phyloP scores from a whole-genome alignment of 2,113 vertebrate species.

The Crotophaga sulcirostris region DNA sequence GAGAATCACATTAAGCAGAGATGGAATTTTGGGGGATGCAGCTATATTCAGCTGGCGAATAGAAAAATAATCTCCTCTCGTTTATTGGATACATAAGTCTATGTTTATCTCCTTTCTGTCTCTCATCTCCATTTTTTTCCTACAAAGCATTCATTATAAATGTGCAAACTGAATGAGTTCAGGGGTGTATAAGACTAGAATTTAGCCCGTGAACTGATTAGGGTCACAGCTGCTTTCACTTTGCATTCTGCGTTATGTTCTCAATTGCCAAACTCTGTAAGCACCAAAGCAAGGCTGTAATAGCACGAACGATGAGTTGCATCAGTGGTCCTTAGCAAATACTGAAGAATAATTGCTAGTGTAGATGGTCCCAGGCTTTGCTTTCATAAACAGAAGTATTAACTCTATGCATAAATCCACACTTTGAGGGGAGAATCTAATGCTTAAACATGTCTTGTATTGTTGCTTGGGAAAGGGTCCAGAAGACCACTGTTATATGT shows the following conservation, averaged over 20 bases:
- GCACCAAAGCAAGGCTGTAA: neutral
- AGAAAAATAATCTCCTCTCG: neutral
- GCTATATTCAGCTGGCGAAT: neutral
- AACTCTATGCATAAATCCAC: neutral
- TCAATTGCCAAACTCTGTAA: neutral
- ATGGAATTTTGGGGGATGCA: neutral
- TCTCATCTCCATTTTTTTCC: neutral
- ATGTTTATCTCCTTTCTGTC: neutral
- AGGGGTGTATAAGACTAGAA: neutral
- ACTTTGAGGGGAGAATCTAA: neutral
- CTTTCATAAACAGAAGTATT: neutral
- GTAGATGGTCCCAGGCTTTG: neutral
- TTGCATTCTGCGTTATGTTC: neutral
- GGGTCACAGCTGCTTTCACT: neutral
- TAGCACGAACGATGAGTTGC: neutral
- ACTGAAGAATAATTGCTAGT: neutral
- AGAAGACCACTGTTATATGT: rapidly evolving
- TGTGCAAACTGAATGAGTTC: neutral
- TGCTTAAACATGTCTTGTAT: neutral
- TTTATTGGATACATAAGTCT: neutral
- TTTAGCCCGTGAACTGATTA: neutral
- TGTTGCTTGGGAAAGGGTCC: neutral
- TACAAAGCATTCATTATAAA: neutral
- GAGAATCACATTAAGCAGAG: neutral
- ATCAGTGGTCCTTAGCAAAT: neutral